These are phyloP conservation scores for Leptodirus hochenwartii DNA, from an alignment of 2,888 invertebrate species.

Conservation along the genomic window DNA sequence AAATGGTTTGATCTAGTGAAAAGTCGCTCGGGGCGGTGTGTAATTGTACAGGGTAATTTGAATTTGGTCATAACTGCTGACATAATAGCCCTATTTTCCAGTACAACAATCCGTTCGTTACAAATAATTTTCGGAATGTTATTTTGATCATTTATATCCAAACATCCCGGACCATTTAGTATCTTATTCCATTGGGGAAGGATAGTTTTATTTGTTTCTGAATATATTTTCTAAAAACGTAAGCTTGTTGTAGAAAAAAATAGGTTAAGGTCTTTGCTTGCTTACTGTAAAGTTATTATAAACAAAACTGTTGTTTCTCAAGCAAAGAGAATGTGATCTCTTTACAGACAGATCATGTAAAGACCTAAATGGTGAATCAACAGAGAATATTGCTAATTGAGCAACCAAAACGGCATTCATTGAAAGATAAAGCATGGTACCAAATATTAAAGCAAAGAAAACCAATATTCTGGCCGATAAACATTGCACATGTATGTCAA, in stretches of 20 bases:
- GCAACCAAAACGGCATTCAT: slow-evolving; percentile 26
- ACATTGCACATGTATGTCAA: slow-evolving; percentile 19
- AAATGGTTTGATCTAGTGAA: too few relatives aligned
- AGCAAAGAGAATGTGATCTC: slow-evolving; percentile 24
- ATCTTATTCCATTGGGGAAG: slow-evolving; percentile 19
- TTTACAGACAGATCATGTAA: slow-evolving; percentile 23
- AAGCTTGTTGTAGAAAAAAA: too few relatives aligned
- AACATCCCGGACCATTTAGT: slow-evolving; percentile 23
- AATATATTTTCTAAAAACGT: too few relatives aligned
- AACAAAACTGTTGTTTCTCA: slow-evolving; percentile 26
- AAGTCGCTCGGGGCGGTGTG: too few relatives aligned
- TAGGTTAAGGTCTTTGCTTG: too few relatives aligned
- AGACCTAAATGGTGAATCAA: slow-evolving; percentile 21
- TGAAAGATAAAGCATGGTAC: slow-evolving; percentile 20
- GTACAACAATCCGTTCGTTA: slow-evolving; percentile 20
- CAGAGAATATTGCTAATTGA: slow-evolving; percentile 23
- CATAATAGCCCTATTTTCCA: slow-evolving; percentile 25
- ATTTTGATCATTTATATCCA: slow-evolving; percentile 19
- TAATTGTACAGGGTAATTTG: slow-evolving; percentile 17
- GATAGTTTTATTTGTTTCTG: slow-evolving; percentile 12
- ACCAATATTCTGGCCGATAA: slow-evolving; percentile 20
- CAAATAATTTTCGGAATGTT: slow-evolving; percentile 23
- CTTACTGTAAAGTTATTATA: slow-evolving; percentile 22
- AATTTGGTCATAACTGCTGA: slow-evolving; percentile 15
- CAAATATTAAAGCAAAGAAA: slow-evolving; percentile 20